phyloP scores from a whole-genome alignment of 2,797 vertebrate genomes.

The Pelobates cultripes region DNA sequence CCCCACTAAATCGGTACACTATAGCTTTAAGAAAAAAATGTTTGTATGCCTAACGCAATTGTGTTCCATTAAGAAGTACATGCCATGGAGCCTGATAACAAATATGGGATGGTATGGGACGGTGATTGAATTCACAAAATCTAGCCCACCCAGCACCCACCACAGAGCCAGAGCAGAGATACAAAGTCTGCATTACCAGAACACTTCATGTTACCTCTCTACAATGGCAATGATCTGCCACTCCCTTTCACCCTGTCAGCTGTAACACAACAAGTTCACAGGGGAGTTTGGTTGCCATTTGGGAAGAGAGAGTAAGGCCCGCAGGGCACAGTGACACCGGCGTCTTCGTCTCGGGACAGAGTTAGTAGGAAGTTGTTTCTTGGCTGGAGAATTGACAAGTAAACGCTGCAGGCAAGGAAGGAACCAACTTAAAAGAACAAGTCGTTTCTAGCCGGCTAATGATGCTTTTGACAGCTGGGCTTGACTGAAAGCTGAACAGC shows the following conservation, averaged over 20 bases:
- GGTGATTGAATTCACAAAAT: not conserved
- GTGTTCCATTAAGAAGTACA: too few species aligned
- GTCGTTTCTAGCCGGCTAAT: slow-evolving; percentile 54
- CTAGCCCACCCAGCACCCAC: not conserved
- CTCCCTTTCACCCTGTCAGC: not conserved
- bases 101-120: too few species aligned
- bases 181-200: not conserved
- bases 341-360: slow-evolving; percentile 38
- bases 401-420: slow-evolving; percentile 49
- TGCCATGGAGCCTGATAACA: too few species aligned
- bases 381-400: slow-evolving; percentile 46
- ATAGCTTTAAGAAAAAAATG: too few species aligned
- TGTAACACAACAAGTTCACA: not conserved
- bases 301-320: slow-evolving; percentile 9
- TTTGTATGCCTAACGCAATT: too few species aligned
- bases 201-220: not conserved
- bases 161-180: not conserved
- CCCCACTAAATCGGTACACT: too few species aligned
- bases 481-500: slow-evolving; percentile 23
- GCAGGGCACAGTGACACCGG: slow-evolving; percentile 34
- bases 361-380: slow-evolving; percentile 46
- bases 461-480: slow-evolving; percentile 46
- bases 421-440: slow-evolving; percentile 49
- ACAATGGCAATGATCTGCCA: not conserved
- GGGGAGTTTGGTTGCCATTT: slow-evolving; percentile 9